Base-by-base conservation (phyloP, 2,888 invertebrate species). In the Plusia festucae region DNA sequence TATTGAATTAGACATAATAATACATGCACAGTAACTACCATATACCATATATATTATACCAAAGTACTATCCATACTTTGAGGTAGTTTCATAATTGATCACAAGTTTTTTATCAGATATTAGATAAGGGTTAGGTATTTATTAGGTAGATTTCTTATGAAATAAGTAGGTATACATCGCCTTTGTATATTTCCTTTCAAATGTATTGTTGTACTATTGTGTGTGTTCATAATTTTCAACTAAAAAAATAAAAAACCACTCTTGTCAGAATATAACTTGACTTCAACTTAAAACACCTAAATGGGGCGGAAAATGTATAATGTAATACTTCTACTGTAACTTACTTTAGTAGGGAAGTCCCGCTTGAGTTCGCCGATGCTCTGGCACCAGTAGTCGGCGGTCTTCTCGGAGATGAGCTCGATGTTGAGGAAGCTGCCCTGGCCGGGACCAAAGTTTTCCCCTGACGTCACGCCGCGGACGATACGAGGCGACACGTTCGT, bases 401-500 rank as follows among this genome's bases (percentile, higher is more conserved):
- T 97, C 91, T 99, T 99, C 93, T 99, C 99, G 0, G 99, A 99
- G 87, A 99, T 99, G 16, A 99, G 95, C 91, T 99, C 99, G 78
- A 99, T 99, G 90, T 99, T 99, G 22, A 99, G 95, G 93, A 99
- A 99, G 3, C 99, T 97, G 9, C 98, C 97, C 93, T 99, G 99
- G n/a, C 99, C 99, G 0, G 99, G 99, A 0, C 99, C 99, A 90
- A 96, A 99, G 83, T 96, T 96, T 82, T 99, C 97, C 0, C 99
- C 98, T 0, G 99, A 98, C 0, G 99, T 99, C 0, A 97, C 97
- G 13, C 99, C 99, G 61, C 99, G 96, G 0, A 99, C 97, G 81
- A 99, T 99, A 65, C 99, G 96, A 0, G 99, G 99, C 0, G 99
- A 99, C 0, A 99, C 98, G 90, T 99, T 99, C 0, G 99, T 99